Evolutionary conservation across 2,888 invertebrate species (phyloP).

Genomic region (Perithous albicinctus): DNA sequence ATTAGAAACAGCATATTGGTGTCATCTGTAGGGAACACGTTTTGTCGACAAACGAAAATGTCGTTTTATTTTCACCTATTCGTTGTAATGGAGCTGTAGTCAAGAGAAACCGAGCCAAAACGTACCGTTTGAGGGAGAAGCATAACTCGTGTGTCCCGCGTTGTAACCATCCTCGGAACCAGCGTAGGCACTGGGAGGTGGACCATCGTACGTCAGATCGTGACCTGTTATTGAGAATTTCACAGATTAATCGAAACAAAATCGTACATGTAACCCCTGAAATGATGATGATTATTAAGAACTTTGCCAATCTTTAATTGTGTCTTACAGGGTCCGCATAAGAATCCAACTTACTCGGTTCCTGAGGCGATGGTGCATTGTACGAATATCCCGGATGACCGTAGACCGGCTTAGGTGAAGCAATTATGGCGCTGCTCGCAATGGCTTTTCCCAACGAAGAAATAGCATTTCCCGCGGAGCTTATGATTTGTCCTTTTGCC

Average conservation of each 20-base stretch:
- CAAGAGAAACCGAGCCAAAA: conserved; percentile 23
- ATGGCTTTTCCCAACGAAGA: conserved; percentile 92
- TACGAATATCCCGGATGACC: conserved; percentile 73
- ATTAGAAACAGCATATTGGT: not conserved
- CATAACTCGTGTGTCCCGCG: conserved; percentile 68
- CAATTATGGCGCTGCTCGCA: conserved; percentile 90
- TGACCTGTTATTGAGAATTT: conserved; percentile 64
- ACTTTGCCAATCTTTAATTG: too few species aligned
- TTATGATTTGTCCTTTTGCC: conserved; percentile 89
- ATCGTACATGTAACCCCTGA: too few species aligned
- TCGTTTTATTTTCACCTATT: not conserved
- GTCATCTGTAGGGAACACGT: not conserved
- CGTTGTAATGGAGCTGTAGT: not conserved
- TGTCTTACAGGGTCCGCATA: too few species aligned
- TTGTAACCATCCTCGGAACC: conserved; percentile 66
- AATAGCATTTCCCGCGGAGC: conserved; percentile 92
- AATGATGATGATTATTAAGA: too few species aligned
- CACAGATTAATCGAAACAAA: not conserved
- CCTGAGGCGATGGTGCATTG: conserved; percentile 69
- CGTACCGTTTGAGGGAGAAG: conserved; percentile 76
- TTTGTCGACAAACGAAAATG: not conserved
- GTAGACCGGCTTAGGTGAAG: conserved; percentile 82
- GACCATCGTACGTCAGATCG: conserved; percentile 75
- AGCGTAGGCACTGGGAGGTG: conserved; percentile 76
- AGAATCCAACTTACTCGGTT: conserved; percentile 58